Evolutionary conservation across 1,140 invertebrate species (phyloP).

Genomic region (Ostrea denselamellosa): DNA sequence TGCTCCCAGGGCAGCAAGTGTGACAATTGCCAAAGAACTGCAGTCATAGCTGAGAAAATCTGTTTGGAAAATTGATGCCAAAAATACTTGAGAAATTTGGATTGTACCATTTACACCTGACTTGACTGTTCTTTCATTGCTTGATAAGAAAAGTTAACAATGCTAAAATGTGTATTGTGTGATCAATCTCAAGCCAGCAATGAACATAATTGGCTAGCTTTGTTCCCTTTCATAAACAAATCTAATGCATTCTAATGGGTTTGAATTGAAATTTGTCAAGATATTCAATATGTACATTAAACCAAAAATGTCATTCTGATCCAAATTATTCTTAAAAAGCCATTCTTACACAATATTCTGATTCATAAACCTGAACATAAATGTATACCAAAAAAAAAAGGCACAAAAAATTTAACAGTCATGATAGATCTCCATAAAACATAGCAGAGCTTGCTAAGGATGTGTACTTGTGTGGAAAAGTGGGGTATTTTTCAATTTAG

Average conservation of each 20-base stretch:
- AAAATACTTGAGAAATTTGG: not conserved
- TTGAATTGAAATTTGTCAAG: constrained; percentile 11
- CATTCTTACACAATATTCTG: not conserved
- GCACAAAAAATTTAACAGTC: not conserved
- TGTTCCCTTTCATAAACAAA: not conserved
- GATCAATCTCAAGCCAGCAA: not conserved
- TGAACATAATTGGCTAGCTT: not conserved
- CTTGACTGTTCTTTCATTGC: not conserved
- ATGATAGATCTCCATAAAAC: not conserved
- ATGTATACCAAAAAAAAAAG: too few species aligned
- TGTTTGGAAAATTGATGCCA: constrained; percentile 3
- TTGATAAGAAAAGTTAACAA: constrained; percentile 28
- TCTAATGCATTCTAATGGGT: not conserved
- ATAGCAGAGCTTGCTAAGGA: not conserved
- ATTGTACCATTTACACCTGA: not conserved
- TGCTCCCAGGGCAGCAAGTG: not conserved
- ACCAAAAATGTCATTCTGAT: not conserved
- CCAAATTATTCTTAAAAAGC: not conserved
- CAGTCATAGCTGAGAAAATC: constrained; percentile 7
- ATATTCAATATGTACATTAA: not conserved
- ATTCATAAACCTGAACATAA: not conserved
- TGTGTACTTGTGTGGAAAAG: constrained; percentile 24
- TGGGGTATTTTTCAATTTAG: constrained; percentile 27
- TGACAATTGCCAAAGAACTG: not conserved
- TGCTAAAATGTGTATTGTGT: constrained; percentile 32